Evolutionary conservation across 92 coral and sea anemone species (phyloP), one percentile per base, ranked within the genome.

Genomic region (Plumapathes pennacea): DNA sequence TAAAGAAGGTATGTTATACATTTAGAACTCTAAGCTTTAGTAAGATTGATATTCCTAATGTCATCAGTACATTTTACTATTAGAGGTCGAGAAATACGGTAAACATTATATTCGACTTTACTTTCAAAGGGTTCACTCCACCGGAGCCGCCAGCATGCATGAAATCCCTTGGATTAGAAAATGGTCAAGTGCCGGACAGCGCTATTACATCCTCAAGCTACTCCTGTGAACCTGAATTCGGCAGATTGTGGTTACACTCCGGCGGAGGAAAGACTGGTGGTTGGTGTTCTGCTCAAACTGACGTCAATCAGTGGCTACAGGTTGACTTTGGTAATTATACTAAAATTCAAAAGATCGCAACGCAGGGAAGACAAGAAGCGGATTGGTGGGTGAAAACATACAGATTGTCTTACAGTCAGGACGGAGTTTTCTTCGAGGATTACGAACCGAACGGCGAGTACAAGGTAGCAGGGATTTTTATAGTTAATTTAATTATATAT

Each of bases 101-200:
- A n/a, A n/a, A n/a, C n/a, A n/a, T n/a, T n/a, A n/a, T n/a, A n/a
- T n/a, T n/a, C n/a, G n/a, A n/a, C n/a, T n/a, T n/a, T n/a, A n/a
- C n/a, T n/a, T n/a, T n/a, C n/a, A n/a, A n/a, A n/a, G n/a, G n/a
- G n/a, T n/a, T n/a, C n/a, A n/a, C n/a, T n/a, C n/a, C n/a, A n/a
- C n/a, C n/a, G n/a, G n/a, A n/a, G n/a, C n/a, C n/a, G n/a, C n/a
- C n/a, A n/a, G n/a, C n/a, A n/a, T n/a, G n/a, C n/a, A n/a, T n/a
- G n/a, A n/a, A n/a, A n/a, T n/a, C n/a, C n/a, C n/a, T 72, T 24
- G 80, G 80, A 32, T 4, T 72, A 50, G 72, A 72, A 62, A 33
- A 25, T 46, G 57, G 72, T 10, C 41, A 50, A 38, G 62, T 72
- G n/a, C 72, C 80, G 8, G 49, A 62, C 10, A 33, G 46, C 1